Percentiles rank a stretch among this genome's conserved stretches.
phyloP scores from a whole-genome alignment of 2,113 vertebrate species.

The Triplophysa dalaica region DNA sequence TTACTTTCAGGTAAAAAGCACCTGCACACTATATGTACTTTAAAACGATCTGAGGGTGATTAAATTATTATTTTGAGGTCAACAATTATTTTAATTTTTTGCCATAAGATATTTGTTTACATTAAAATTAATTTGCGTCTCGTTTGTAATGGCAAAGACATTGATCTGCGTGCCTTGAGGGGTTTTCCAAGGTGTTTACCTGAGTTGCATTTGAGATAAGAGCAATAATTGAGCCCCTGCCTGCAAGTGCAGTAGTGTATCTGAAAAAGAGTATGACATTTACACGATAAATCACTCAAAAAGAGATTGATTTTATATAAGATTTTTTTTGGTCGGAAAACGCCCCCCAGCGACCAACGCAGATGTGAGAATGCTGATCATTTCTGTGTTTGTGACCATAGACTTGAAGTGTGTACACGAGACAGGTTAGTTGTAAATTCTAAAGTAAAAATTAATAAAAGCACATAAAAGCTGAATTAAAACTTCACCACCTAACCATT shows the following conservation, averaged over 20 bases:
- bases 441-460: no score
- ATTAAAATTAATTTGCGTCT: not conserved
- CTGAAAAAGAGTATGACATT: slow-evolving; percentile 7
- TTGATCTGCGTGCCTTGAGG: no score
- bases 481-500: no score
- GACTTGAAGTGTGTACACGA: not conserved
- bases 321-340: slow-evolving; percentile 58
- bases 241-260: not conserved
- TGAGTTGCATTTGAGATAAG: not conserved
- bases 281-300: slow-evolving; percentile 17
- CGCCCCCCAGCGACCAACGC: slow-evolving; percentile 62
- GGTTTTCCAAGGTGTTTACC: not conserved
- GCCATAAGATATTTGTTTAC: not conserved
- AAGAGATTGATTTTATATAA: not conserved
- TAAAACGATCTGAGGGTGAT: no score
- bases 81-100: no score
- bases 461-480: no score
- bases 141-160: no score
- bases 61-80: no score
- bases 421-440: no score
- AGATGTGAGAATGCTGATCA: not conserved
- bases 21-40: no score
- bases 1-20: no score
- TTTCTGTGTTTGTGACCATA: not conserved
- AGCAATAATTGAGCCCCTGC: not conserved